Evolutionary conservation across 2,797 vertebrate genomes (phyloP).

Genomic region (Poeciliopsis presidionis): DNA sequence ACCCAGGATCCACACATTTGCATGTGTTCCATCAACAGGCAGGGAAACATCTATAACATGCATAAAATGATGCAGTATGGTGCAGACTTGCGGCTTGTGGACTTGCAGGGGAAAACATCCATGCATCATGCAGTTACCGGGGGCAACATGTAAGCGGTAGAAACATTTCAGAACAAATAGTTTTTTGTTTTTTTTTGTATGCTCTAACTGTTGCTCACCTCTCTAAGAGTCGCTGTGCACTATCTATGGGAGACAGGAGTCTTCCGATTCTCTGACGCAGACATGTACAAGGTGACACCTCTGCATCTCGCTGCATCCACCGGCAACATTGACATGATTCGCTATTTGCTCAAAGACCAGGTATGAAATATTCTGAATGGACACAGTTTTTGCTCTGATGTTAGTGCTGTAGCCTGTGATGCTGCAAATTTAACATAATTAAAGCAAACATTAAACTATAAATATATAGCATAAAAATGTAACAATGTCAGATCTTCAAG

Average conservation of each 20-base stretch:
- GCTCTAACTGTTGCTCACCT: constrained; percentile 20
- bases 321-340: constrained; percentile 80
- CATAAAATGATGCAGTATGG: constrained; percentile 83
- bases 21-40: constrained; percentile 59
- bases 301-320: constrained; percentile 84
- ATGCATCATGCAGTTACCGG: constrained; percentile 84
- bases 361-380: constrained; percentile 50
- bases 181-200: background rate
- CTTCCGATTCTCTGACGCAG: constrained; percentile 83
- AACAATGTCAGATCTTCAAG: background rate
- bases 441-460: background rate
- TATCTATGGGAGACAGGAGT: constrained; percentile 83
- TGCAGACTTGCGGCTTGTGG: constrained; percentile 75
- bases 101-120: constrained; percentile 79
- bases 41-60: constrained; percentile 82
- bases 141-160: constrained; percentile 81
- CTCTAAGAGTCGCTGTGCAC: constrained; percentile 76
- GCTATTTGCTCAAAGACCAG: constrained; percentile 79
- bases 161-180: background rate
- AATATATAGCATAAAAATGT: background rate
- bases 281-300: constrained; percentile 78
- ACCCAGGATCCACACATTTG: background rate
- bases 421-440: background rate
- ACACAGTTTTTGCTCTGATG: background rate
- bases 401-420: background rate